These are phyloP conservation scores for Aleiodes sp. DNA, from an alignment of 1,140 invertebrate species.

Conservation along the genomic window DNA sequence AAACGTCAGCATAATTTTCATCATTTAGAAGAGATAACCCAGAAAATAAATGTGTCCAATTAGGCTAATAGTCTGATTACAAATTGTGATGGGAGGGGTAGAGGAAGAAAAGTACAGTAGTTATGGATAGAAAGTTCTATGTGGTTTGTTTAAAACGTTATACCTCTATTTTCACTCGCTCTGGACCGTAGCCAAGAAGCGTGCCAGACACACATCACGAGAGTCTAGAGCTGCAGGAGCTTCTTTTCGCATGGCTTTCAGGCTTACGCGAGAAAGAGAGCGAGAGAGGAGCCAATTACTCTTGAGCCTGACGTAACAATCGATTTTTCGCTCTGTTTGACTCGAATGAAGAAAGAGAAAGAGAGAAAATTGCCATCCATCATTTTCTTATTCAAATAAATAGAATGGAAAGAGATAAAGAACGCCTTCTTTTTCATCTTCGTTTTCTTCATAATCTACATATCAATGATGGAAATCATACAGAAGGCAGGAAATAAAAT, in stretches of 20 bases:
- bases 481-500: no score
- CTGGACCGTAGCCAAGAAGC: constrained; percentile 16
- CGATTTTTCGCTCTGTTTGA: constrained; percentile 20
- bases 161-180: constrained; percentile 22
- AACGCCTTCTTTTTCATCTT: no score
- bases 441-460: no score
- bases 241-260: not conserved
- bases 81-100: not conserved
- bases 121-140: constrained; percentile 13
- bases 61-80: not conserved
- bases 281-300: constrained; percentile 34
- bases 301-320: constrained; percentile 26
- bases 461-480: no score
- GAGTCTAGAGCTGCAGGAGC: not conserved
- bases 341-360: no score
- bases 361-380: no score
- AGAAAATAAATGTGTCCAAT: not conserved
- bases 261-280: not conserved
- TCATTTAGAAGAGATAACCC: not conserved
- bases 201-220: constrained; percentile 3
- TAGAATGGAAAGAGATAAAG: no score
- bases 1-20: not conserved
- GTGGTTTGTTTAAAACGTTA: not conserved
- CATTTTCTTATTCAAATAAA: no score
- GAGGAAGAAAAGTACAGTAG: not conserved